These are phyloP conservation scores for Stegodyphus mimosarum DNA, from an alignment of 1,140 invertebrate species.

Conservation along the genomic window DNA sequence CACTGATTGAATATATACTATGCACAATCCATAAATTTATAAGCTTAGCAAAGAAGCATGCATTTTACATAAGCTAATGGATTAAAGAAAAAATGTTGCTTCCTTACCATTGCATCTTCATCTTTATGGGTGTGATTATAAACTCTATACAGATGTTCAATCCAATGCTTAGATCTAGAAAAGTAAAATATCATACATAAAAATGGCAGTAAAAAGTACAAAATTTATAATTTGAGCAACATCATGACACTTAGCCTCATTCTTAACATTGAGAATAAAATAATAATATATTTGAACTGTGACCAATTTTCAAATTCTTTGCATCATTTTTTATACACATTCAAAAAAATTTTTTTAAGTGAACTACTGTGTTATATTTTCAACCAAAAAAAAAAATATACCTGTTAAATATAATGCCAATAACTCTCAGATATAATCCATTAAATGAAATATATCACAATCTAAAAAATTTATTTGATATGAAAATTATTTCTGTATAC, in stretches of 20 bases:
- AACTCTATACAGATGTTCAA: constrained; percentile 41
- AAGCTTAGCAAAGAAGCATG: not conserved
- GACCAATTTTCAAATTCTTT: not conserved
- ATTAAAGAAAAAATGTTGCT: not conserved
- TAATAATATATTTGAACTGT: not conserved
- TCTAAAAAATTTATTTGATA: too few species aligned
- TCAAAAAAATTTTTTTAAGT: not conserved
- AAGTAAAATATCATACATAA: constrained; percentile 15
- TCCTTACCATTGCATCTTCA: constrained; percentile 28
- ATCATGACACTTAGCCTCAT: too few species aligned
- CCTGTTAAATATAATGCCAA: too few species aligned
- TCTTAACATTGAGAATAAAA: not conserved
- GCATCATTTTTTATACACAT: not conserved
- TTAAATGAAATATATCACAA: too few species aligned
- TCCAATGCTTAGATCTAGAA: constrained; percentile 54
- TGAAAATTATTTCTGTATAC: too few species aligned
- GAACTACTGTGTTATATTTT: not conserved
- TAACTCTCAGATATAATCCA: too few species aligned
- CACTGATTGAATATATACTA: too few species aligned
- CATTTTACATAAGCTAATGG: not conserved
- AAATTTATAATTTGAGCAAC: too few species aligned
- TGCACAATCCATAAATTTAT: too few species aligned
- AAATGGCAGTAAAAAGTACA: not conserved
- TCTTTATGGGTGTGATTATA: constrained; percentile 35
- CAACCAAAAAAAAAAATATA: too few species aligned